Evolutionary conservation across 1,140 invertebrate genomes (phyloP).

Genomic region (Grapholita molesta): DNA sequence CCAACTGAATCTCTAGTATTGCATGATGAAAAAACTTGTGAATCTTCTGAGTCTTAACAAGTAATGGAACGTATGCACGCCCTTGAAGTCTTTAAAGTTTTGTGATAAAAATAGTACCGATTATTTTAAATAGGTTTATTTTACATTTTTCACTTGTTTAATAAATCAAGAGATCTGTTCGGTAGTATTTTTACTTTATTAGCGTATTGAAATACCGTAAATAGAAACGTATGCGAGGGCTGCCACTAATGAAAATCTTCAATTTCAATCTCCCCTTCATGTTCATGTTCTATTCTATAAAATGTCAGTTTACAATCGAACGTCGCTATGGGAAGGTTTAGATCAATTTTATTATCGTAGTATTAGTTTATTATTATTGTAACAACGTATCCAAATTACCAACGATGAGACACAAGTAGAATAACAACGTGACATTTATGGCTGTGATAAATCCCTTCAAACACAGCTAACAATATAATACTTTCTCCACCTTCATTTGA

Average conservation of each 20-base stretch:
- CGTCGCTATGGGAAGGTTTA: conserved; percentile 26
- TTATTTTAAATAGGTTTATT: no score
- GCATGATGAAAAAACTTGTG: neutral
- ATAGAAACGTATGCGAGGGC: neutral
- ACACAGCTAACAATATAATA: conserved; percentile 30
- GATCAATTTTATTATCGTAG: conserved; percentile 32
- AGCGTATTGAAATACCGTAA: neutral
- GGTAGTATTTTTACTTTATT: no score
- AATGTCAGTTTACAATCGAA: conserved; percentile 41
- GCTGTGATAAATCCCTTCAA: conserved; percentile 42
- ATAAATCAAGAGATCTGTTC: no score
- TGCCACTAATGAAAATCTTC: neutral
- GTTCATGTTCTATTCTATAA: neutral
- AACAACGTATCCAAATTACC: conserved; percentile 41
- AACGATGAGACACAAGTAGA: conserved; percentile 61
- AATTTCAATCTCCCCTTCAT: neutral
- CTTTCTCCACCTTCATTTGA: conserved; percentile 37
- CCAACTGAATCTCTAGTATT: neutral
- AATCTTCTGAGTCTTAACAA: neutral
- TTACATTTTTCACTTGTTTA: no score
- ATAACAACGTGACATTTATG: conserved; percentile 43
- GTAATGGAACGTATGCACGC: neutral
- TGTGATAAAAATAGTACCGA: no score
- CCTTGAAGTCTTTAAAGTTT: no score
- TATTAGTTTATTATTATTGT: conserved; percentile 40